Evolutionary conservation across 2,797 vertebrate species (phyloP), one percentile per base, ranked within the genome.

Genomic region (Chaenodraco wilsoni): DNA sequence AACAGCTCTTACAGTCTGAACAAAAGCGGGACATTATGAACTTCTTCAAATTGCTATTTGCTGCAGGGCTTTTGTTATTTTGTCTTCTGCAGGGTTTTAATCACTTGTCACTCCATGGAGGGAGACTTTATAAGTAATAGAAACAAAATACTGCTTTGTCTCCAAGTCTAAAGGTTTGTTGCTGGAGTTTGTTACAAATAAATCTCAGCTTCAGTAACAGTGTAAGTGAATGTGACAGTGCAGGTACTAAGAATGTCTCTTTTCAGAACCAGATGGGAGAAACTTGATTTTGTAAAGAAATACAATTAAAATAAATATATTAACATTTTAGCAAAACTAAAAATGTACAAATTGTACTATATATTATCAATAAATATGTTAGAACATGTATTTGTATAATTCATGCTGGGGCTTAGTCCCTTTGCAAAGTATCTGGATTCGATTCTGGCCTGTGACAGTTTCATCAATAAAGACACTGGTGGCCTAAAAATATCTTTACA

Each of bases 11-110:
- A 17, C 23, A 55, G 45, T 59, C 72, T 55, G 59, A 78, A 72
- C 62, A 65, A 75, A 78, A 82, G 76, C 57, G 65, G 58, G 60
- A 75, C 49, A 64, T 78, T 69, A 79, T 82, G 76, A 84, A 61
- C 72, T 73, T 64, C 58, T 23, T 45, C 56, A 84, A 69, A 85
- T 66, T 79, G 76, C 55, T 84, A 62, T 89, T 87, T 87, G 68
- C 84, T 64, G 40, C 43, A 23, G 61, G 48, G 74, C 45, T 14
- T 43, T 31, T 78, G 19, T 65, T 79, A 46, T 74, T 69, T 80
- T 65, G 50, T 79, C 49, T 58, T 67, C 65, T 1, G 9, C 48
- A 40, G 73, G 41, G 27, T 62, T 82, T 70, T 57, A 57, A 78
- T 83, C 11, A 60, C 5, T 56, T 74, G 59, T 49, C 19, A 21